Evolutionary conservation across 2,888 invertebrate genomes (phyloP).

Genomic region (Dryomyza anilis): DNA sequence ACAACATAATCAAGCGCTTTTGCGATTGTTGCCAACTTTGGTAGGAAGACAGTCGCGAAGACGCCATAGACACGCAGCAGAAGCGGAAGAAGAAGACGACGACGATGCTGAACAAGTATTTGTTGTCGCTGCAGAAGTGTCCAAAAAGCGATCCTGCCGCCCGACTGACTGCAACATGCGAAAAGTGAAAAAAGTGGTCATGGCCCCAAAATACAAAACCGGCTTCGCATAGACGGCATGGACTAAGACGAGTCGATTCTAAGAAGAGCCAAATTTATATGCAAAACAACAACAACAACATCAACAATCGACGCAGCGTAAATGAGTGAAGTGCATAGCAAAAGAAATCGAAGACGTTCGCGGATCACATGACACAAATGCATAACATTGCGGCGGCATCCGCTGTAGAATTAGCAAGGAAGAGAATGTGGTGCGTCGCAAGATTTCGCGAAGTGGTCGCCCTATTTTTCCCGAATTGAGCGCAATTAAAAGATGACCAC

Average conservation of each 20-base stretch:
- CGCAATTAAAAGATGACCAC: too few relatives aligned
- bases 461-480: conserved; percentile 29
- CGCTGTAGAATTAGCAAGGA: neutral
- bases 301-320: conserved; percentile 3
- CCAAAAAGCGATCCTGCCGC: conserved; percentile 3
- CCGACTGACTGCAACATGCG: neutral
- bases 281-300: conserved; percentile 21
- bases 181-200: conserved; percentile 25
- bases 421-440: neutral
- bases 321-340: conserved; percentile 6
- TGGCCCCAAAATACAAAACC: conserved; percentile 19
- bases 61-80: neutral
- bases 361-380: conserved; percentile 39
- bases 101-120: too few relatives aligned
- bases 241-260: conserved; percentile 19
- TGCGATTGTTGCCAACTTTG: neutral
- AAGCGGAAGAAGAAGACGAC: too few relatives aligned
- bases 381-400: conserved; percentile 39
- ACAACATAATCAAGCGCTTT: conserved; percentile 31
- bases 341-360: conserved; percentile 20
- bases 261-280: conserved; percentile 33
- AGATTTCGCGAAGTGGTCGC: conserved; percentile 19
- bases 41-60: too few relatives aligned
- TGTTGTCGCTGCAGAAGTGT: conserved; percentile 9
- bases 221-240: conserved; percentile 16